phyloP scores from a whole-genome alignment of 1,140 invertebrate species.

The Lamellibrachia luymesi region DNA sequence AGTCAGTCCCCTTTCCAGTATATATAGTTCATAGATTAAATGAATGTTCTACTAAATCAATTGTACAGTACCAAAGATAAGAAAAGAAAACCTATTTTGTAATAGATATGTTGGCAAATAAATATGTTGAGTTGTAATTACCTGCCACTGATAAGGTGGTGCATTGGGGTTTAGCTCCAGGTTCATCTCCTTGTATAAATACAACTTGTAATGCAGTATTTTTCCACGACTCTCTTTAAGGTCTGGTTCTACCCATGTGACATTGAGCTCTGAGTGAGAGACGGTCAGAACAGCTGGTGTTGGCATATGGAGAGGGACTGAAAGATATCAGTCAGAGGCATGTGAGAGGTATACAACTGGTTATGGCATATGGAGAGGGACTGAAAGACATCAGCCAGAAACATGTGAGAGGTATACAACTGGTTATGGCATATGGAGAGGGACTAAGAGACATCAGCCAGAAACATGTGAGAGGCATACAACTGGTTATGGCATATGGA shows the following conservation, averaged over 20 bases:
- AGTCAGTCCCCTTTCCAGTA: too few species aligned
- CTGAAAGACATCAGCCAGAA: background rate
- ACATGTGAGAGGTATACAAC: background rate
- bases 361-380: too few species aligned
- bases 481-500: too few species aligned
- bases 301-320: constrained; percentile 26
- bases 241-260: constrained; percentile 43
- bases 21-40: background rate
- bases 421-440: too few species aligned
- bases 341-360: background rate
- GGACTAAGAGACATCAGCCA: too few species aligned
- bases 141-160: constrained; percentile 32
- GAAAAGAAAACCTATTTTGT: background rate
- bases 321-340: background rate
- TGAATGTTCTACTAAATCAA: background rate
- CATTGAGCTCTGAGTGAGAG: constrained; percentile 37
- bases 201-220: constrained; percentile 35
- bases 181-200: constrained; percentile 35
- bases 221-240: constrained; percentile 38
- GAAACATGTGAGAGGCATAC: too few species aligned
- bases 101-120: background rate
- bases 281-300: constrained; percentile 36
- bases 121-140: constrained; percentile 8
- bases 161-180: constrained; percentile 38
- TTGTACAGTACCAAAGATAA: background rate